Evolutionary conservation across 2,113 vertebrate species (phyloP).

Genomic region (Zootoca vivipara): DNA sequence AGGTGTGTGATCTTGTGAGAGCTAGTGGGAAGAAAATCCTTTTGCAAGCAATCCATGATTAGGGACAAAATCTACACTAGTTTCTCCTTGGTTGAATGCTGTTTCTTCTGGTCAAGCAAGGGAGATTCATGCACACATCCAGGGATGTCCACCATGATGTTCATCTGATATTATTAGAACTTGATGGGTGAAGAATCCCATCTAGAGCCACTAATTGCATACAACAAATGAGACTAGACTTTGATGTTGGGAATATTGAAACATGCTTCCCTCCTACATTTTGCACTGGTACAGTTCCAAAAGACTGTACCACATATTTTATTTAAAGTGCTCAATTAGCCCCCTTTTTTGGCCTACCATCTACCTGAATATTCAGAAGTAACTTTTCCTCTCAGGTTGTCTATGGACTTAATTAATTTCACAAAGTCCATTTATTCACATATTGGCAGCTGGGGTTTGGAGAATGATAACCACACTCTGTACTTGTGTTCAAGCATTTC

Average conservation of each 20-base stretch:
- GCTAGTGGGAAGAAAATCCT: background rate
- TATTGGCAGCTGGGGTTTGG: background rate
- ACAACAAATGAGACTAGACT: background rate
- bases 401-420: background rate
- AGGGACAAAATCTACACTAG: background rate
- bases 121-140: background rate
- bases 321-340: background rate
- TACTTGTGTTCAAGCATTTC: background rate
- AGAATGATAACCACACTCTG: background rate
- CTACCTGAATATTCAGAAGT: background rate
- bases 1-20: background rate
- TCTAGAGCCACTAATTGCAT: background rate
- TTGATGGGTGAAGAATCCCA: background rate
- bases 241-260: background rate
- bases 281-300: background rate
- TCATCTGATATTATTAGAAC: background rate
- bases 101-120: background rate
- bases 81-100: background rate
- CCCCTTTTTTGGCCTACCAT: background rate
- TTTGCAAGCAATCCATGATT: background rate
- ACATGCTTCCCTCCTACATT: background rate
- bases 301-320: background rate
- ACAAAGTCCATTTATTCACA: slow-evolving; percentile 3
- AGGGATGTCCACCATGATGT: too few species aligned
- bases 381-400: background rate